phyloP scores from a whole-genome alignment of 2,888 invertebrate species.

The Tolmerus cingulatus region DNA sequence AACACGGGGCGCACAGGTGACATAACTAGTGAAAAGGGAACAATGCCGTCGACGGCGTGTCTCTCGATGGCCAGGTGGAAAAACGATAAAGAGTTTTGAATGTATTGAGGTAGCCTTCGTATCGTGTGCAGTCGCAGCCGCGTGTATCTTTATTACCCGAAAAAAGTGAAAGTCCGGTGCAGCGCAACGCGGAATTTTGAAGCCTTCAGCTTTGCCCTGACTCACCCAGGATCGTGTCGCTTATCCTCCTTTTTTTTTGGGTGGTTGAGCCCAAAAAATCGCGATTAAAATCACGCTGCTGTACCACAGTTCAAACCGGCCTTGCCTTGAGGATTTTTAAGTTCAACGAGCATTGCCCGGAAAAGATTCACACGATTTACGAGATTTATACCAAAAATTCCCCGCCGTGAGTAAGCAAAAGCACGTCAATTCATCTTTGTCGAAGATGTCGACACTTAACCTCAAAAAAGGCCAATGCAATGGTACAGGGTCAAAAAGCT shows the following conservation, averaged over 20 bases:
- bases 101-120: neutral
- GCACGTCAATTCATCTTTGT: neutral
- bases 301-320: neutral
- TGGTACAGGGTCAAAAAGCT: neutral
- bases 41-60: neutral
- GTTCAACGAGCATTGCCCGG: neutral
- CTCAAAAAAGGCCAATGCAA: neutral
- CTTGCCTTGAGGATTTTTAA: neutral
- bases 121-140: neutral
- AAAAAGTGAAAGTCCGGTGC: slow-evolving; percentile 3
- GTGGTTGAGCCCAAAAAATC: neutral
- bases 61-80: neutral
- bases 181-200: neutral
- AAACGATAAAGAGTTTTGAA: neutral
- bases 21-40: neutral
- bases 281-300: neutral
- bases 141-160: neutral
- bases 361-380: neutral
- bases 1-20: neutral
- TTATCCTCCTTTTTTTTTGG: neutral
- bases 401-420: neutral
- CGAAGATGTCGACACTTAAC: neutral
- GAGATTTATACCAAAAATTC: neutral
- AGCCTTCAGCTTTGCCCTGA: neutral
- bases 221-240: neutral